Conservation (phyloP, 2,888 invertebrate genomes). For the Leptura quadrifasciata region DNA sequence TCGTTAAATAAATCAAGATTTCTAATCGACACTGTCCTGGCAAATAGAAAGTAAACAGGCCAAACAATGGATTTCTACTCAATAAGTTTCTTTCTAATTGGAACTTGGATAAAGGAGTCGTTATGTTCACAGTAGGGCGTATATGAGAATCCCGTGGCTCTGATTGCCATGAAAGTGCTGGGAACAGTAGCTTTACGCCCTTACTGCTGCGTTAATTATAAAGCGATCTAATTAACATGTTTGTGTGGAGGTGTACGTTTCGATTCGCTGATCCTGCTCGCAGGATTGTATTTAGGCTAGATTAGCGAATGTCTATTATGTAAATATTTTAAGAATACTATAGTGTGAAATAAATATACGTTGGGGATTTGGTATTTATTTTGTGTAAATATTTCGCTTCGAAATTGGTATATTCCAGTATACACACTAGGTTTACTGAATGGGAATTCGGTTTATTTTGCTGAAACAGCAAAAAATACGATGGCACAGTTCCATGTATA, state of each 20-base stretch:
- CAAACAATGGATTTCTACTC: slow-evolving; percentile 6
- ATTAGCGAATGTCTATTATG: not conserved
- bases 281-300: not conserved
- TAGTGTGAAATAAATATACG: no score
- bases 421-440: no score
- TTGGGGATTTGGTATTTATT: no score
- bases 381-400: no score
- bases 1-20: slow-evolving; percentile 7
- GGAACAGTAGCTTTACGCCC: slow-evolving; percentile 33
- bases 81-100: slow-evolving; percentile 10
- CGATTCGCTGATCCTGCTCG: not conserved
- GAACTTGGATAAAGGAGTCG: slow-evolving; percentile 10
- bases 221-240: slow-evolving; percentile 29
- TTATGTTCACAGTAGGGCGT: slow-evolving; percentile 1
- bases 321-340: no score
- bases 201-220: slow-evolving; percentile 35
- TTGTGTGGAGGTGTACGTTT: slow-evolving; percentile 19
- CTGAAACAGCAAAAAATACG: no score
- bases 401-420: no score
- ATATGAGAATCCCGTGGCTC: not conserved
- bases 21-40: slow-evolving; percentile 3
- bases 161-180: slow-evolving; percentile 27
- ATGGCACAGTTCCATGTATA: no score
- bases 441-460: no score
- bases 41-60: slow-evolving; percentile 7